Evolutionary conservation across 2,888 invertebrate genomes (phyloP), one percentile per base, ranked within the genome.

Genomic region (Cerceris ruficornis): DNA sequence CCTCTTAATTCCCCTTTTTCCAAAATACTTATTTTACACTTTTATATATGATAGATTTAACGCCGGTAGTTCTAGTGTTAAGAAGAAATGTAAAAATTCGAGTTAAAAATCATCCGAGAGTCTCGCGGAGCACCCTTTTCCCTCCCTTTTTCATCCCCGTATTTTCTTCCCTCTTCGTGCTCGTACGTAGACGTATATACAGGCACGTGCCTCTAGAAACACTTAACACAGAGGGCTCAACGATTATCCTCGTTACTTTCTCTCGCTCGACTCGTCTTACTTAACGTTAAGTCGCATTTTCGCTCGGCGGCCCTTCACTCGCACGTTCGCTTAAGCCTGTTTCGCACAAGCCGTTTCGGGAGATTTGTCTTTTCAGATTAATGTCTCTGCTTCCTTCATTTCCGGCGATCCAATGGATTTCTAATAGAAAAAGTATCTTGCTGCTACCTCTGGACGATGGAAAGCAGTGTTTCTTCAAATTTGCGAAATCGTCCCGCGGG

Each of bases 191-290:
- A 55, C 14, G 11, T 17, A 55, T 7, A 55, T 7, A 42, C 2
- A 8, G n/a, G 17, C n/a, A 7, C 11, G 46, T 28, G 28, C 17
- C 9, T 43, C 28, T 39, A 50, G 49, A n/a, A 9, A 17, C 11
- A 15, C 14, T 52, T 46, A 7, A 17, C 49, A 55, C 11, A 58
- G 41, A 54, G 64, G 41, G 59, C 42, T 49, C 55, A 58, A 59
- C 69, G 72, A 82, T 82, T 82, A 81, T 76, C 60, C 72, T 70
- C 75, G 74, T 81, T 80, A 78, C 54, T 73, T 75, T 81, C 76
- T 77, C 70, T 57, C 62, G 60, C 70, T 65, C 62, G 52, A 61
- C 65, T 76, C 66, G 65, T 50, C 66, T 68, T 66, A 79, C 61
- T 69, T 74, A 28, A 70, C 69, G 69, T 57, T 58, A 66, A 77